Conservation (phyloP, 1,140 invertebrate genomes). For the Melipona quadrifasciata region DNA sequence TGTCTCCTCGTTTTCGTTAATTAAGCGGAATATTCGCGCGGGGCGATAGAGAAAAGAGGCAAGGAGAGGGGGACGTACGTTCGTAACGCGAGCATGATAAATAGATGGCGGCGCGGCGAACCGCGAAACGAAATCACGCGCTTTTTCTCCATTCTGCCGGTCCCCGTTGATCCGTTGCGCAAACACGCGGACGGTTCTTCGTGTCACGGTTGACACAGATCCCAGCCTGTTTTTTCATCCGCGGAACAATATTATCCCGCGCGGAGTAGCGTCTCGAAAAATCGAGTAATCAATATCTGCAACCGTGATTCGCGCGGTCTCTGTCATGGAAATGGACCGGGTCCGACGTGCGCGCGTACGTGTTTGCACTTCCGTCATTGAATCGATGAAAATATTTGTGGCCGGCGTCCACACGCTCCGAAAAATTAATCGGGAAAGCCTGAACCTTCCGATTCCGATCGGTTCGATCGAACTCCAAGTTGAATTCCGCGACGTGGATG, state of each 20-base stretch:
- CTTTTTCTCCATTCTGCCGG: neutral
- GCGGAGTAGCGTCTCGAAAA: slow-evolving; percentile 34
- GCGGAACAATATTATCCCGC: slow-evolving; percentile 36
- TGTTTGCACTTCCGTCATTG: slow-evolving; percentile 38
- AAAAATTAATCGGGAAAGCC: too few relatives aligned
- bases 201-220: slow-evolving; percentile 20
- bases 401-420: too few relatives aligned
- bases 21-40: slow-evolving; percentile 26
- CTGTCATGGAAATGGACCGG: slow-evolving; percentile 55
- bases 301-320: slow-evolving; percentile 48
- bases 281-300: slow-evolving; percentile 58
- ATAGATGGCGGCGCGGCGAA: neutral
- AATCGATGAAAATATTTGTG: slow-evolving; percentile 51
- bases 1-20: neutral
- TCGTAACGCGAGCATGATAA: neutral
- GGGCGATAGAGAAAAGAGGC: neutral
- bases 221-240: slow-evolving; percentile 26
- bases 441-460: too few relatives aligned
- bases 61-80: neutral
- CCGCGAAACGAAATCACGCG: slow-evolving; percentile 19
- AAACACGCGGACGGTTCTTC: slow-evolving; percentile 2
- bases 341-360: neutral
- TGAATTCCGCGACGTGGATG: too few relatives aligned
- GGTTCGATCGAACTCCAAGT: too few relatives aligned
- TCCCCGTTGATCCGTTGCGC: slow-evolving; percentile 3